These are phyloP conservation scores for Leptosomus discolor DNA, from an alignment of 2,113 vertebrate genomes.

Conservation along the genomic window DNA sequence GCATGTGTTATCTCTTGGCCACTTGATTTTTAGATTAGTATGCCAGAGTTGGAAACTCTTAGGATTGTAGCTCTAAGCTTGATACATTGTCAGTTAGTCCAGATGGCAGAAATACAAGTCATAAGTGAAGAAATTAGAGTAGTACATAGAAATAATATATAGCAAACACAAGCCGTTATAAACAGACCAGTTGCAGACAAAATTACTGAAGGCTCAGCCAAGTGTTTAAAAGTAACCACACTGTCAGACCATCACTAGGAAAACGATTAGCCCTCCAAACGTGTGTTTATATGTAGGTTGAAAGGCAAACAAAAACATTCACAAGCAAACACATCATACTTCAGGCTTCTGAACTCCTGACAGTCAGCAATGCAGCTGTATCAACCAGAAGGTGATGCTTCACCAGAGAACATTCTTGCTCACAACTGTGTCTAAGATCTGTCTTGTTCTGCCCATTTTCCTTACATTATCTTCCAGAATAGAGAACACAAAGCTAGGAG, in stretches of 20 bases:
- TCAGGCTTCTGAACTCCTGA: not conserved
- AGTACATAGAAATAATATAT: not conserved
- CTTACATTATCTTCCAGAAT: not conserved
- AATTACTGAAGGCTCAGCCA: not conserved
- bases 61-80: not conserved
- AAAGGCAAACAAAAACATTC: not conserved
- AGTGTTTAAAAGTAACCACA: not conserved
- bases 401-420: not conserved
- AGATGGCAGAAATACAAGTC: not conserved
- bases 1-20: no score
- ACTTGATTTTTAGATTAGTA: not conserved
- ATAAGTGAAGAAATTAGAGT: not conserved
- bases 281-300: not conserved
- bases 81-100: not conserved
- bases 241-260: not conserved
- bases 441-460: not conserved
- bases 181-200: not conserved
- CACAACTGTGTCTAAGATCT: not conserved
- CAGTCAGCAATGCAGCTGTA: not conserved
- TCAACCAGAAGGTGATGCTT: not conserved
- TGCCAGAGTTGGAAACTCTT: not conserved
- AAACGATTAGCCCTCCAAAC: not conserved
- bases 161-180: not conserved
- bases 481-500: not conserved
- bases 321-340: not conserved